Evolutionary conservation across 2,113 vertebrate genomes (phyloP), one percentile per base, ranked within the genome.

Genomic region (Platysternon megacephalum): DNA sequence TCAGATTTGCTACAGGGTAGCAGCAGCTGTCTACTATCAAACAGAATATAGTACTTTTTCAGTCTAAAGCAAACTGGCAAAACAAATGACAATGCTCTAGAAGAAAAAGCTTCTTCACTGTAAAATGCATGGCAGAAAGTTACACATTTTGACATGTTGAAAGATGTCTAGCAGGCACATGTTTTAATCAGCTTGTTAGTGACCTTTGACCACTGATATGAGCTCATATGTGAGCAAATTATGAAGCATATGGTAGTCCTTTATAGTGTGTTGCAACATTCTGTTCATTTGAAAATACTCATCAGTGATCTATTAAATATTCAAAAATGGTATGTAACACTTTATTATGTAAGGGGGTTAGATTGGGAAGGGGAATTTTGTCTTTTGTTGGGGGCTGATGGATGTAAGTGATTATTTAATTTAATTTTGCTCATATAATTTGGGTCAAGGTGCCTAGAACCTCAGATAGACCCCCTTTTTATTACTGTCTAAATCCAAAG

Each of bases 141-240:
- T 91, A 85, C 87, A 95, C 92, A 92, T 95, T 95, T 87, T 92
- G 96, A 91, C 96, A 97, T 85, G 91, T 35, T 97, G 93, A 92
- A 95, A 97, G 94, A 95, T 94, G 93, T 96, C 97, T 97, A 92
- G 96, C 94, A 90, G 96, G 97, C 90, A 96, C 56, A 95, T 95
- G n/a, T 97, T 97, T 97, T 97, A 97, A 97, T 97, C 95, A 97
- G 85, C 89, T 96, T 88, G 90, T 79, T 84, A 52, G 79, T 95
- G 93, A 97, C 96, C 96, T 96, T 92, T 97, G 96, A 81, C 93
- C 95, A 74, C 72, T 88, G 89, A 56, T 6, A 2, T 42, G 74
- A 95, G 81, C 93, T 95, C 0, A 0, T 79, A 95, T 96, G 97
- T 97, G 91, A 91, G 95, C 94, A 97, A 96, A 95, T 95, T 92